Evolutionary conservation across 1,140 invertebrate genomes (phyloP).

Genomic region (Bombus soroeensis): DNA sequence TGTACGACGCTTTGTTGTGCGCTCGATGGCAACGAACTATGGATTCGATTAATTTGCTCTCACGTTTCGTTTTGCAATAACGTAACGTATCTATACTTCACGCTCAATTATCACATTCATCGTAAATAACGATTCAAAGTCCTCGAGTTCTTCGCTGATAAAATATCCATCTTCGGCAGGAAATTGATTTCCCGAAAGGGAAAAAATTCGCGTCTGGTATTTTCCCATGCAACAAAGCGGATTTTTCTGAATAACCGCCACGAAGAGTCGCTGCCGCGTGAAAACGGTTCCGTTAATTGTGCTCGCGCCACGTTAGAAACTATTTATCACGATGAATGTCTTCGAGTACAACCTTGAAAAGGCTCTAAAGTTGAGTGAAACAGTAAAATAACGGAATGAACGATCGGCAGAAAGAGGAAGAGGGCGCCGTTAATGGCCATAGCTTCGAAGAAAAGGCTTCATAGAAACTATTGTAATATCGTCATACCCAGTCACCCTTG

Average conservation of each 20-base stretch:
- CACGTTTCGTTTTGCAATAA: not conserved
- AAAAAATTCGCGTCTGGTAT: not conserved
- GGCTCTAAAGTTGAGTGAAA: conserved; percentile 54
- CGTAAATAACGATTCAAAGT: not conserved
- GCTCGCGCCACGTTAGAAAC: conserved; percentile 34
- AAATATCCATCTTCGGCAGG: no score
- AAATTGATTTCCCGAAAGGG: not conserved
- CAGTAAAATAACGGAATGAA: conserved; percentile 61
- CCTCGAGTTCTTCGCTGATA: not conserved
- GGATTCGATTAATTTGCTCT: not conserved
- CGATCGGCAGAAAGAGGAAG: conserved; percentile 39
- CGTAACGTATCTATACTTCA: not conserved
- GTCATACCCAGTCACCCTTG: conserved; percentile 69
- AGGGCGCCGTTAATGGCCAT: conserved; percentile 59
- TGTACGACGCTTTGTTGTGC: not conserved
- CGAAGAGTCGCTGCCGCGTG: conserved; percentile 11
- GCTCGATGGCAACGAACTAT: not conserved
- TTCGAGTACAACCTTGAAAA: conserved; percentile 52
- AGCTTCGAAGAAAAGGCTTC: conserved; percentile 65
- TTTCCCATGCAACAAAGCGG: not conserved
- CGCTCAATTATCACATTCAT: not conserved
- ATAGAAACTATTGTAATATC: conserved; percentile 69
- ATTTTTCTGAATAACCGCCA: not conserved
- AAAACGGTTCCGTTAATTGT: conserved; percentile 51
- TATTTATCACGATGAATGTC: conserved; percentile 63